Conservation (phyloP, 2,113 vertebrate species). For the Dermatemys mawii region DNA sequence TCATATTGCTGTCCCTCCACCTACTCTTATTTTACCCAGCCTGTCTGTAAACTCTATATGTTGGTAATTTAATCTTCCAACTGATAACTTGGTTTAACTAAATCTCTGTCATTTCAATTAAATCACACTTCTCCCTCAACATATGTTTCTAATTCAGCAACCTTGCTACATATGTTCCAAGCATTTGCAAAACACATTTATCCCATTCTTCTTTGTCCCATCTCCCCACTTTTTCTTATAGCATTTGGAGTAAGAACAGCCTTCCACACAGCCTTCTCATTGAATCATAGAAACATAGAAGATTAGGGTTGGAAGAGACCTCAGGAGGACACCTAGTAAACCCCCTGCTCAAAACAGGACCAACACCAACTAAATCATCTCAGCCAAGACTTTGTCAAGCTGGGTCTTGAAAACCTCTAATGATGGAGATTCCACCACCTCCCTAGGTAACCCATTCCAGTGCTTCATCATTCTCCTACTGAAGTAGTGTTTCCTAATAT, state of each 20-base stretch:
- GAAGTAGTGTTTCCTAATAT: too few relatives aligned
- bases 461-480: too few relatives aligned
- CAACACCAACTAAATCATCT: too few relatives aligned
- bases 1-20: background rate
- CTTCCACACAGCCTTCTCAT: constrained; percentile 36
- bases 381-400: too few relatives aligned
- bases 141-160: constrained; percentile 68
- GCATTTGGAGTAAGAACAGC: background rate
- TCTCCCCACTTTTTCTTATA: background rate
- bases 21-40: constrained; percentile 52
- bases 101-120: constrained; percentile 46
- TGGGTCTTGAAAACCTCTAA: too few relatives aligned
- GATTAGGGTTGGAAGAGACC: too few relatives aligned
- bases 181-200: constrained; percentile 57
- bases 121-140: constrained; percentile 44
- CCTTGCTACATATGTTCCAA: constrained; percentile 60
- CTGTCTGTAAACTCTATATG: constrained; percentile 32
- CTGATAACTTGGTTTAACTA: constrained; percentile 65
- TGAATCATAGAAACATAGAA: background rate
- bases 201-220: constrained; percentile 42
- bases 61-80: constrained; percentile 62
- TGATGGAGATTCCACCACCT: too few relatives aligned
- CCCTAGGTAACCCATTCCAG: too few relatives aligned
- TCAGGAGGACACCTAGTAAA: too few relatives aligned
- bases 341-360: too few relatives aligned